Evolutionary conservation across 2,797 vertebrate genomes (phyloP).

Genomic region (Lacerta bilineata): DNA sequence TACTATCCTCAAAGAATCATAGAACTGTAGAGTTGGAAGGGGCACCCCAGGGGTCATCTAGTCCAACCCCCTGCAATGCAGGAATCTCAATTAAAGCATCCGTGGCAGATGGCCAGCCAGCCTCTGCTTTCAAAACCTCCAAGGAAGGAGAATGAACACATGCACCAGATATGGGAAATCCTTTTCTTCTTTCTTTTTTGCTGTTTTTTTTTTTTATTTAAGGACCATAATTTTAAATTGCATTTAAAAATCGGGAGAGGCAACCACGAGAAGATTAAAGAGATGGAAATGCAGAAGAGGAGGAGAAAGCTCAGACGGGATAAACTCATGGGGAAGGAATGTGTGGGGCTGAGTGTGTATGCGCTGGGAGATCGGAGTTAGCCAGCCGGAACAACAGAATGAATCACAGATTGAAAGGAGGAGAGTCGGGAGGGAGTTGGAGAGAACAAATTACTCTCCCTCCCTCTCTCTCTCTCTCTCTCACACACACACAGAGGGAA

Average conservation of each 20-base stretch:
- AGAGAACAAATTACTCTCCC: not conserved
- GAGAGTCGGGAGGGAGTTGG: not conserved
- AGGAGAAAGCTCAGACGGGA: constrained; percentile 20
- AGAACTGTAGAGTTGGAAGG: no score
- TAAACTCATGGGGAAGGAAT: constrained; percentile 43
- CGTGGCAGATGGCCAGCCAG: no score
- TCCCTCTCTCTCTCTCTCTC: no score
- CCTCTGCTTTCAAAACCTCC: no score
- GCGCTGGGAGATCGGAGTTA: not conserved
- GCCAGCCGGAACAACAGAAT: constrained; percentile 32
- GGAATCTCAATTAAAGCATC: no score
- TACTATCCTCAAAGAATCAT: not conserved
- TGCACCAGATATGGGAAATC: not conserved
- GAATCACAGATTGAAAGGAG: constrained; percentile 26
- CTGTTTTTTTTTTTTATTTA: not conserved
- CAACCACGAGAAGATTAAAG: constrained; percentile 32
- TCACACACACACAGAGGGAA: no score
- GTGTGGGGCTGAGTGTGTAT: not conserved
- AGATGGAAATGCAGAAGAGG: constrained; percentile 22
- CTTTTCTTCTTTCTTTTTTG: no score
- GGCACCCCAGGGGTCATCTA: no score
- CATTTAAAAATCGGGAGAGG: not conserved
- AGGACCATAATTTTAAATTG: not conserved
- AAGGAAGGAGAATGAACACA: not conserved
- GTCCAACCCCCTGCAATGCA: no score